Percentiles rank a stretch among this genome's conserved stretches.
Conservation (phyloP, 2,113 vertebrate genomes). For the Cochlearius cochlearius region DNA sequence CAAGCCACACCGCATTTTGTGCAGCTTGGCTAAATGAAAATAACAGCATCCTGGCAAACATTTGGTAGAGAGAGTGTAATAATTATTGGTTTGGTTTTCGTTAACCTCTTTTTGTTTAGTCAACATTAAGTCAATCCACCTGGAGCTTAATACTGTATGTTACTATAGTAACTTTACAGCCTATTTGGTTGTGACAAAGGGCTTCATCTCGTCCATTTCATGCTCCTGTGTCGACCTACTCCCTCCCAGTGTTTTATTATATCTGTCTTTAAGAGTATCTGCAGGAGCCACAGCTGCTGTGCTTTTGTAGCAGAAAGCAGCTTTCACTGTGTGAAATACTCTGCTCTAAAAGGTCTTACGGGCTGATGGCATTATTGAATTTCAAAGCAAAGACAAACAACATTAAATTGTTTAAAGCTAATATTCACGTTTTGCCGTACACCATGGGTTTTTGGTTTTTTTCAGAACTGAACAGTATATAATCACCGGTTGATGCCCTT, state of each 20-base stretch:
- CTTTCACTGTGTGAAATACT: constrained; percentile 79
- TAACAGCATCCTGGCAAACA: constrained; percentile 66
- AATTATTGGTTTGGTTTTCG: constrained; percentile 76
- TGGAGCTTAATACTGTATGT: constrained; percentile 83
- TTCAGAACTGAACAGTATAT: constrained; percentile 37
- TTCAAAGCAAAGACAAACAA: constrained; percentile 78
- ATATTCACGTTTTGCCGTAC: constrained; percentile 66
- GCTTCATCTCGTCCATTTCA: constrained; percentile 86
- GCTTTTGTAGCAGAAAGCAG: constrained; percentile 78
- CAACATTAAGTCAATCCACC: constrained; percentile 86
- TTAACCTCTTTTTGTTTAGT: constrained; percentile 79
- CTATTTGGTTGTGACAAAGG: constrained; percentile 86
- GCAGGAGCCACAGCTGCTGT: constrained; percentile 82
- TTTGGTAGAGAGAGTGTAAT: constrained; percentile 64
- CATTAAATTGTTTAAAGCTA: constrained; percentile 76
- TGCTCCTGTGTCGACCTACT: constrained; percentile 81
- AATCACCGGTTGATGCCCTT: constrained; percentile 58
- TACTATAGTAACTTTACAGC: constrained; percentile 91
- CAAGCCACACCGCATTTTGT: background rate
- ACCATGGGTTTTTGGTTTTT: background rate
- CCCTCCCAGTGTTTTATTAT: constrained; percentile 83
- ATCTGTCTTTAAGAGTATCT: constrained; percentile 81
- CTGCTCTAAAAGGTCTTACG: constrained; percentile 71
- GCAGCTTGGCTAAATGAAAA: constrained; percentile 50
- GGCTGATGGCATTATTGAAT: constrained; percentile 78